Percentiles rank a stretch among this genome's conserved stretches.
These are phyloP conservation scores for Heliconius hortense DNA, from an alignment of 2,888 invertebrate species.

Conservation along the genomic window DNA sequence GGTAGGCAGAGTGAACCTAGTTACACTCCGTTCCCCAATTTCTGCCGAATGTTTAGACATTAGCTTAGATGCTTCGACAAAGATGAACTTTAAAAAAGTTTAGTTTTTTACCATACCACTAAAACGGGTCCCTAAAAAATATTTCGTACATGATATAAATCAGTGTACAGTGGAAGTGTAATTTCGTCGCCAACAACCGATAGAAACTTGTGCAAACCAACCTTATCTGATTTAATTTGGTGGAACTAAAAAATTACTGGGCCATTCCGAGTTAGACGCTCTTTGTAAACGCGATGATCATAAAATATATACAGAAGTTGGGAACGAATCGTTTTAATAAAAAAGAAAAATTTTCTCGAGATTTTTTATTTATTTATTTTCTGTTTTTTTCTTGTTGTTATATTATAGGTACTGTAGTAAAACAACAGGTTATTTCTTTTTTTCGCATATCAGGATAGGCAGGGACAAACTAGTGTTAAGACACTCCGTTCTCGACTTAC, in stretches of 20 bases:
- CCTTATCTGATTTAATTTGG: constrained; percentile 44
- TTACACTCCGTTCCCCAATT: too few species aligned
- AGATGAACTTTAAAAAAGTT: too few species aligned
- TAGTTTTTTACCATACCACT: neutral
- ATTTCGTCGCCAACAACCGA: constrained; percentile 44
- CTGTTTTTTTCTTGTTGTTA: neutral
- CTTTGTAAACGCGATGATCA: constrained; percentile 11
- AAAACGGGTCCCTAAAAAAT: neutral
- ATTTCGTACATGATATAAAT: constrained; percentile 40
- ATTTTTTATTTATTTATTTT: neutral
- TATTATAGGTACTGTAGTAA: neutral
- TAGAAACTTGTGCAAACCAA: constrained; percentile 40
- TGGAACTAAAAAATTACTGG: constrained; percentile 38
- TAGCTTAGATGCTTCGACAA: too few species aligned
- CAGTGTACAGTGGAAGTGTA: constrained; percentile 39
- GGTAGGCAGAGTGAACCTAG: too few species aligned
- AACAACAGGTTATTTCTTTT: neutral
- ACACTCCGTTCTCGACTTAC: neutral
- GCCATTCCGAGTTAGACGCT: constrained; percentile 8
- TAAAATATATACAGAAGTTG: constrained; percentile 25
- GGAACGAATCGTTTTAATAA: neutral
- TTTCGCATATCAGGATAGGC: neutral
- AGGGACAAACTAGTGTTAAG: neutral
- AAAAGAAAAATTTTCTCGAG: neutral
- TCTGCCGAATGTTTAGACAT: too few species aligned